phyloP scores from a whole-genome alignment of 2,797 vertebrate species.

The Gadopsis bispinosus region DNA sequence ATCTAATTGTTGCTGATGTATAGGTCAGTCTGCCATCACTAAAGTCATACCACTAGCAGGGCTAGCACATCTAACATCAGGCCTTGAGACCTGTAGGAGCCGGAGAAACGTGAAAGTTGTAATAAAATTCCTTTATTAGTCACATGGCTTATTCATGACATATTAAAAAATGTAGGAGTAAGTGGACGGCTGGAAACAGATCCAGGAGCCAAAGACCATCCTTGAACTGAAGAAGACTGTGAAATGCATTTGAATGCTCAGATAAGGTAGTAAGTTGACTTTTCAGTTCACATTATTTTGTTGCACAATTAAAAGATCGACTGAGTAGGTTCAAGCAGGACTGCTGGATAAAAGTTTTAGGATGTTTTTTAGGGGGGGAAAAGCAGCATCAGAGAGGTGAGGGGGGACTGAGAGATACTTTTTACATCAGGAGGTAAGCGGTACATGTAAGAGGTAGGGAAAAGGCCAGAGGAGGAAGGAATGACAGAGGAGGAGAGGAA shows the following conservation, averaged over 20 bases:
- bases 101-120: neutral
- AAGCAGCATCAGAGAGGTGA: neutral
- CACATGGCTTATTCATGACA: slow-evolving; percentile 13
- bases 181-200: neutral
- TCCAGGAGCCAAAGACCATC: neutral
- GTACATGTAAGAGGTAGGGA: slow-evolving; percentile 28
- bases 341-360: neutral
- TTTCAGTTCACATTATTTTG: neutral
- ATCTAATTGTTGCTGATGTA: neutral
- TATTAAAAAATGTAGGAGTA: slow-evolving; percentile 8
- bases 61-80: neutral
- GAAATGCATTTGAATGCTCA: slow-evolving; percentile 1
- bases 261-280: neutral
- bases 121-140: neutral
- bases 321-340: slow-evolving; percentile 3
- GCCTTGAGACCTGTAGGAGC: neutral
- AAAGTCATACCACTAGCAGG: neutral
- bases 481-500: slow-evolving; percentile 24
- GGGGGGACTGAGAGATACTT: slow-evolving; percentile 7
- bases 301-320: neutral
- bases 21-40: neutral
- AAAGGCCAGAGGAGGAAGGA: slow-evolving; percentile 22
- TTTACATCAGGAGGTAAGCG: slow-evolving; percentile 24
- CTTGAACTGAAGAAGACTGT: neutral
- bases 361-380: neutral